Base-by-base conservation (phyloP, 2,113 vertebrate species). In the Lasiurus cinereus region DNA sequence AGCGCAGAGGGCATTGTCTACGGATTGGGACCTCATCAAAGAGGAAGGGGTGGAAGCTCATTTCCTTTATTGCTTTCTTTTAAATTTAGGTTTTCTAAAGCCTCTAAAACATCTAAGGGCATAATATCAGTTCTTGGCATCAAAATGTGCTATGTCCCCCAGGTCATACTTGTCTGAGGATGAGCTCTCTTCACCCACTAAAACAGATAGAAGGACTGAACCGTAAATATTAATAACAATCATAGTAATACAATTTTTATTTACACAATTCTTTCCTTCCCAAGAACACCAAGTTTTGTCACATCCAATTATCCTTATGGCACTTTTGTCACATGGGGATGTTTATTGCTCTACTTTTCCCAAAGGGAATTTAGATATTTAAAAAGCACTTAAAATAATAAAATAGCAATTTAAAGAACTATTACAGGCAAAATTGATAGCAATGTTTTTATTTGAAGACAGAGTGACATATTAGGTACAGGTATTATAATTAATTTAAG, bases 41-140 rank as follows among this genome's bases (percentile, higher is more conserved):
- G 99, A 99, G 99, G 99, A 98, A 99, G 99, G 98, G 99, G 99
- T 96, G 99, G 99, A 98, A 99, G 99, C 99, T 99, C 99, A 64
- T 99, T 99, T 98, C 99, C 99, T 98, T 98, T 99, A 98, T 99
- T 99, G 99, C 98, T 99, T 99, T 99, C 99, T 98, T 99, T 98
- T 97, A 99, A 99, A 98, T 99, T 99, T 98, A 99, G 99, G 98
- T 99, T 99, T 99, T 99, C 99, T 99, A 99, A 98, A 98, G 99
- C 99, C 99, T 31, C 43, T n/a, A 19, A n/a, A 52, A 99, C 99
- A 98, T 99, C 99, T 98, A 99, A 98, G 99, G 99, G 99, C 99
- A 99, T 99, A 99, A 99, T 99, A 99, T 99, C 99, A 99, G 98
- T 99, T 99, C 99, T 99, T 99, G 98, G 99, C 99, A 97, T 99